Evolutionary conservation across 2,888 invertebrate species (phyloP), one percentile per base, ranked within the genome.

Genomic region (Drosophila anomelani): DNA sequence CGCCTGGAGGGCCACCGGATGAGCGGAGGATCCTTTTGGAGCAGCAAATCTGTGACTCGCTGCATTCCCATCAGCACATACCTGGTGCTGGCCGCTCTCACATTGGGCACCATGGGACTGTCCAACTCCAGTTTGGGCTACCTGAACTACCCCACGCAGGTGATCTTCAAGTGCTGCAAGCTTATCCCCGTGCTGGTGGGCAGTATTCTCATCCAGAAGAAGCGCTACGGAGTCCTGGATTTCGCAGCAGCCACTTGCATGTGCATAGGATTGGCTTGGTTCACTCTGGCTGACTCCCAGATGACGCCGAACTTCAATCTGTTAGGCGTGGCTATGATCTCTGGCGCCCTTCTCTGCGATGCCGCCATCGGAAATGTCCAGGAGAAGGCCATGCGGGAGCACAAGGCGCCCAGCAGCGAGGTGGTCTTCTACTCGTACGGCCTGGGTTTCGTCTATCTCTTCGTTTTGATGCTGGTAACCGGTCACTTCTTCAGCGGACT

Each of bases 141-240:
- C 92, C 93, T 99, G 15, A 99, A 99, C 92, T 99, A 98, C 92
- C 98, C 99, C 0, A 99, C 98, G 0, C 98, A 98, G 94, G 96
- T 99, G 46, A 98, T 99, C 86, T 99, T 99, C 91, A 99, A 99
- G 92, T 98, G 98, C 91, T 99, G 99, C 92, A 99, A 99, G 92
- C 94, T 99, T 0, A 97, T 99, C 82, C 99, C 99, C 0, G 99
- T 99, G 0, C 95, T 99, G 91, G 95, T 98, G 74, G 99, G 99
- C 26, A 97, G 98, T 80, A 97, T 98, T 79, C 90, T 99, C 56
- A 98, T 99, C 88, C 96, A 98, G 93, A 96, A 96, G 66, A 98
- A 98, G 93, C 94, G 94, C 79, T 98, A 98, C 92, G 96, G 96
- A 2, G 93, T 95, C 23, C 90, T 98, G 73, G 98, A 98, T 92